Base-by-base conservation (phyloP, 2,113 vertebrate species). In the Etheostoma cragini region DNA sequence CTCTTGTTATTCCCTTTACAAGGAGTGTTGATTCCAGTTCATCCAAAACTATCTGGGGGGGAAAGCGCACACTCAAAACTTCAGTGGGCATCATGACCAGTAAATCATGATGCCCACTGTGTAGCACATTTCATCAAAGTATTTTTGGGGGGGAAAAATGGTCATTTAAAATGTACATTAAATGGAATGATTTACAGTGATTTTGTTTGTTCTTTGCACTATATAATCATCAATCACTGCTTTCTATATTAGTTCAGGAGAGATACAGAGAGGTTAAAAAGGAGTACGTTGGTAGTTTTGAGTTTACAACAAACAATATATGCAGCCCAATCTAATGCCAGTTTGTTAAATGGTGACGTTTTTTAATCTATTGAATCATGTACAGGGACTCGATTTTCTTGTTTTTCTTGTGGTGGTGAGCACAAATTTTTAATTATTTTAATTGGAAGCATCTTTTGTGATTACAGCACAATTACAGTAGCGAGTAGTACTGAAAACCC, bases 1-100 rank as follows among this genome's bases (percentile, higher is more conserved):
- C 81, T 78, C 52, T 66, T 75, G 53, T 80, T 86, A 69, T 73
- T 86, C 49, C 33, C 50, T 83, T 88, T 77, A 81, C n/a, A 71
- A 83, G 58, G 5, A 82, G 66, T 4, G 16, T 67, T 35, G 58
- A 80, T 83, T 80, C 33, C 64, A 50, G 68, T 82, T 50, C 30
- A 53, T 52, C 63, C 70, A 68, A 85, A 80, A 26, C 68, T 53
- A 66, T 74, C 8, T 26, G 26, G 2, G 6, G 6, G 77, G 49
- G 19, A 30, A 35, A 52, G 66, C 19, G 8, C 15, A 45, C 26
- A 61, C 84, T 82, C 35, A 2, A 60, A 58, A 78, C 65, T 77
- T 66, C 61, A 62, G 15, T 26, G 78, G 24, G 17, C 10, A 13
- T 33, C 17, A 42, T 38, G 68, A 77, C 33, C 53, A 54, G 52